These are phyloP conservation scores for Todiramphus saurophagus DNA, from an alignment of 2,113 vertebrate genomes.

Conservation along the genomic window DNA sequence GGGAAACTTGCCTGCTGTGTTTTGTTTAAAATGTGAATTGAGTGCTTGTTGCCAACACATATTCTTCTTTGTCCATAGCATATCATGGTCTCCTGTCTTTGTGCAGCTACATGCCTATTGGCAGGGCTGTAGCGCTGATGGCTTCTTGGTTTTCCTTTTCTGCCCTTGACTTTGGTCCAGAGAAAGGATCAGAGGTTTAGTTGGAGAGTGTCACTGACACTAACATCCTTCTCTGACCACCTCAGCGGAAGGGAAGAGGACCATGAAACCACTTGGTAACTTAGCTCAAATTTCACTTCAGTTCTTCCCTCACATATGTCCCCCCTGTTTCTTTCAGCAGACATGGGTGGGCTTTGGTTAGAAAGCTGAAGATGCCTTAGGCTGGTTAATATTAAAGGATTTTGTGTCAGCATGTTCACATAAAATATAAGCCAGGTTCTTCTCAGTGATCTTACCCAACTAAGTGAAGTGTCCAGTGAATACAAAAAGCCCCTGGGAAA, in stretches of 20 bases:
- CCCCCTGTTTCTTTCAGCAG: neutral
- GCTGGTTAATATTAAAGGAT: neutral
- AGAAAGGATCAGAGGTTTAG: neutral
- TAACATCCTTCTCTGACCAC: neutral
- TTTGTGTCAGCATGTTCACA: neutral
- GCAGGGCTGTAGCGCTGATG: neutral
- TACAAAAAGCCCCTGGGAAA: neutral
- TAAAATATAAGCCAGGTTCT: neutral
- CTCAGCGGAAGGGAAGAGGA: neutral
- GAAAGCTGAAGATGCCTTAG: neutral
- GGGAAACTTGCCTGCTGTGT: neutral
- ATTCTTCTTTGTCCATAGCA: neutral
- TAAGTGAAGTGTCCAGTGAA: neutral
- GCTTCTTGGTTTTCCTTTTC: neutral
- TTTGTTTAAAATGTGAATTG: neutral
- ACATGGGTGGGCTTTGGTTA: neutral
- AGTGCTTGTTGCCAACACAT: accelerated
- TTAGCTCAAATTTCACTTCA: neutral
- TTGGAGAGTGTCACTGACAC: neutral
- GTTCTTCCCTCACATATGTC: neutral
- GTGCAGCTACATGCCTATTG: neutral
- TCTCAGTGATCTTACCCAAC: neutral
- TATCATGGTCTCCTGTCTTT: neutral
- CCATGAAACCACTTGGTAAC: neutral
- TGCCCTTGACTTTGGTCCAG: neutral